Evolutionary conservation across 2,113 vertebrate genomes (phyloP), one percentile per base, ranked within the genome.

Genomic region (Girardinichthys multiradiatus): DNA sequence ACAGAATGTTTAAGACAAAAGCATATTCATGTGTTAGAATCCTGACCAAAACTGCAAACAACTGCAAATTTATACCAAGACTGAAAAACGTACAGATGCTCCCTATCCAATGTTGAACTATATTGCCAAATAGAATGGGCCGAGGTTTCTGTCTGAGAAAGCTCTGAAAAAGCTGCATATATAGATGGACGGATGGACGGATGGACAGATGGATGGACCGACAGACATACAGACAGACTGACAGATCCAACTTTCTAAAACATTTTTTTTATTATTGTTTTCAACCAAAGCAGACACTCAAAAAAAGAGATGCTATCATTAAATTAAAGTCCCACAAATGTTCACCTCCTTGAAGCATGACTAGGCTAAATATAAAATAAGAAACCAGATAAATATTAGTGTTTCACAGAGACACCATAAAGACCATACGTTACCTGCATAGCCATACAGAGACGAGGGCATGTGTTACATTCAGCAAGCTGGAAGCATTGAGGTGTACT

Each of bases 401-500:
- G 30, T 68, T 85, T 42, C 68, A 86, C 74, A 78, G 70, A 79
- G 71, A 79, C 72, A 13, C 42, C 28, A 31, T 73, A 35, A 84
- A 80, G 68, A 76, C 67, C 48, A 62, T 10, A 70, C 61, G 67
- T 30, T 65, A 45, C 58, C 62, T 63, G n/a, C 66, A 86, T 54
- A 76, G 77, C 82, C 90, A 90, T 89, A 90, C 89, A 90, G 64
- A 68, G 26, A 37, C 28, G 42, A 76, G 59, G 64, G 61, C 26
- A 62, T 68, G 62, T 51, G 21, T 85, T 90, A 90, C 87, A 91
- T 91, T 92, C 87, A 90, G 82, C 77, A 85, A 88, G 82, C 85
- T 90, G 87, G 85, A 90, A 89, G 87, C 84, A 88, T 90, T 26
- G 27, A 89, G 77, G 71, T 83, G 54, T 80, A 88, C 69, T 60